Percentiles rank a stretch among this genome's conserved stretches.
Conservation (phyloP, 2,113 vertebrate species). For the Nothocercus julius region DNA sequence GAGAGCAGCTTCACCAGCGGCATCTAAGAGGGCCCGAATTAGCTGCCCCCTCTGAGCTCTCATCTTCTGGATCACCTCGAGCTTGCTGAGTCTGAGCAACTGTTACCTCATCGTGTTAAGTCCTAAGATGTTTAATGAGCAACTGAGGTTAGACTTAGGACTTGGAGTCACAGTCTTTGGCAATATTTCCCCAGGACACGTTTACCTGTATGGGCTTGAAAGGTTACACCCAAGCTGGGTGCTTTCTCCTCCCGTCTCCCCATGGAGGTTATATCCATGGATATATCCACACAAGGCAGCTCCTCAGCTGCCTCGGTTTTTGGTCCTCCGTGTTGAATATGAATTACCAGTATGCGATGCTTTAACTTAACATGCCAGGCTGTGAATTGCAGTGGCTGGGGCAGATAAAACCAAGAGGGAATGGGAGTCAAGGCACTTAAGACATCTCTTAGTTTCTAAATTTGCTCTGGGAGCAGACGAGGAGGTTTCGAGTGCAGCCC, state of each 20-base stretch:
- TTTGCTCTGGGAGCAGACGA: neutral
- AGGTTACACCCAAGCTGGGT: neutral
- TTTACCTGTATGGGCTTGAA: neutral
- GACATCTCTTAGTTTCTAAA: neutral
- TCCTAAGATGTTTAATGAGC: neutral
- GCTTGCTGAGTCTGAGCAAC: neutral
- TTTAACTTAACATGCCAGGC: neutral
- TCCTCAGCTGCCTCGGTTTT: neutral
- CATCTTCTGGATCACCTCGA: neutral
- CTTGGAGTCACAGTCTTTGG: neutral
- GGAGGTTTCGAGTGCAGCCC: neutral
- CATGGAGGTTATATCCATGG: neutral
- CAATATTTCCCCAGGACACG: neutral
- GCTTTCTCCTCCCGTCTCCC: neutral
- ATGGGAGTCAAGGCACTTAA: neutral
- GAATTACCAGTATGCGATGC: accelerated
- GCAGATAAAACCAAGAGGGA: neutral
- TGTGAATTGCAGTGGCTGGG: neutral
- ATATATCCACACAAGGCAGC: neutral
- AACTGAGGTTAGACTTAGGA: neutral
- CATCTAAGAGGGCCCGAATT: neutral
- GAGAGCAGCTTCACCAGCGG: neutral
- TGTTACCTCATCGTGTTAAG: neutral
- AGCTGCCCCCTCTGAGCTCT: neutral
- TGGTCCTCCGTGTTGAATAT: neutral